A percentile compares a stretch with the other conserved stretches of the same genome.
phyloP scores from a whole-genome alignment of 2,888 invertebrate genomes.

The Dinocampus coccinellae region DNA sequence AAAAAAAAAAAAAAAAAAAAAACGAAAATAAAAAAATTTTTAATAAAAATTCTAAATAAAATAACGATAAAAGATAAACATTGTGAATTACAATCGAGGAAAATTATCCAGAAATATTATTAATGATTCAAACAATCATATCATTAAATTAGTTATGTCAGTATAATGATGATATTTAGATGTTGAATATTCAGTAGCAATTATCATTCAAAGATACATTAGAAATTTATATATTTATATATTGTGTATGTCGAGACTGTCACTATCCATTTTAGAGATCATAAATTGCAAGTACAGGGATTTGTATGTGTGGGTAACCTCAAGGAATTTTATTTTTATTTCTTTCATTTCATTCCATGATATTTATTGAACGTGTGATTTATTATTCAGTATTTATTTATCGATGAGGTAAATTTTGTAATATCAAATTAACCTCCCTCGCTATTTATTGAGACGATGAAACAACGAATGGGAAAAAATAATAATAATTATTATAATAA shows the following conservation, averaged over 20 bases:
- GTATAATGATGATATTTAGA: constrained; percentile 22
- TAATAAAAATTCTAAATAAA: no score
- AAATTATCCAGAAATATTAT: not conserved
- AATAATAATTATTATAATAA: not conserved
- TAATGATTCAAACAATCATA: constrained; percentile 4
- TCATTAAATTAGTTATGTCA: constrained; percentile 11
- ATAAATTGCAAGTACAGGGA: constrained; percentile 22
- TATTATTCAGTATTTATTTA: constrained; percentile 18
- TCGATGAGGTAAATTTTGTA: not conserved
- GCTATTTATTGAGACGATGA: constrained; percentile 22
- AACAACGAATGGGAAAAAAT: not conserved
- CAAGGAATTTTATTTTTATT: constrained; percentile 17
- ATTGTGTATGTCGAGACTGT: not conserved
- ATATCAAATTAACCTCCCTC: constrained; percentile 29
- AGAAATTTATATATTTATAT: constrained; percentile 7
- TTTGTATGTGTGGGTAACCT: constrained; percentile 27
- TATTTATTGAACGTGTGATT: constrained; percentile 32
- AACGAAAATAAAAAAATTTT: no score
- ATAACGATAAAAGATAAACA: not conserved
- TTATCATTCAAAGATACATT: constrained; percentile 29
- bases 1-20: not conserved
- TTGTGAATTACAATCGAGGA: not conserved
- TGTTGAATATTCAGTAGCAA: constrained; percentile 36
- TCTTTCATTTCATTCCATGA: constrained; percentile 4
- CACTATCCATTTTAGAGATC: constrained; percentile 13